These are phyloP conservation scores for Eupithecia tripunctaria DNA, from an alignment of 2,888 invertebrate species.

Conservation along the genomic window DNA sequence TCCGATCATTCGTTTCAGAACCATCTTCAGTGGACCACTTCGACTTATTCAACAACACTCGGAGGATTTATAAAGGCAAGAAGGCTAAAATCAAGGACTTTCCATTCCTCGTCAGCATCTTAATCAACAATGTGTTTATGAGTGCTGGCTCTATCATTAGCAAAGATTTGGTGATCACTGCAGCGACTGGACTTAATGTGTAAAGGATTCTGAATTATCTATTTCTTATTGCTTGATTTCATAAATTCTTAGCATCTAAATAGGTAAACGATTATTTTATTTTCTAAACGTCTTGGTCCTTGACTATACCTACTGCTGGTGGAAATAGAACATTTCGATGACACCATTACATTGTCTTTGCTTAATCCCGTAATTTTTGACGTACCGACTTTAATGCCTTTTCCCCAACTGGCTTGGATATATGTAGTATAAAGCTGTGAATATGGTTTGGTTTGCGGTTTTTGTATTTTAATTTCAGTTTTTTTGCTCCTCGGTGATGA, in stretches of 20 bases:
- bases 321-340: too few species aligned
- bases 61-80: slow-evolving; percentile 50
- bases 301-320: too few species aligned
- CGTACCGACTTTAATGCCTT: not conserved
- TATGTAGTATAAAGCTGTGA: not conserved
- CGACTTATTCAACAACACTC: slow-evolving; percentile 24
- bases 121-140: slow-evolving; percentile 46
- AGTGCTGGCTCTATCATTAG: slow-evolving; percentile 58
- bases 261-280: not conserved
- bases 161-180: slow-evolving; percentile 54
- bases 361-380: not conserved
- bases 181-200: slow-evolving; percentile 61
- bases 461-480: not conserved
- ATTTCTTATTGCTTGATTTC: not conserved
- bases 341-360: not conserved
- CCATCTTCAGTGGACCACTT: slow-evolving; percentile 29
- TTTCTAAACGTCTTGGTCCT: too few species aligned
- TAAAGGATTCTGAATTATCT: slow-evolving; percentile 43
- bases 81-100: slow-evolving; percentile 43
- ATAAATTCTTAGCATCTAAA: not conserved
- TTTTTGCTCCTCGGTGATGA: not conserved
- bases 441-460: not conserved
- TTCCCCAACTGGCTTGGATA: not conserved
- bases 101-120: slow-evolving; percentile 57
- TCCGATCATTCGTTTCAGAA: slow-evolving; percentile 18